Conservation (phyloP, 2,797 vertebrate genomes). For the Chiloscyllium punctatum region DNA sequence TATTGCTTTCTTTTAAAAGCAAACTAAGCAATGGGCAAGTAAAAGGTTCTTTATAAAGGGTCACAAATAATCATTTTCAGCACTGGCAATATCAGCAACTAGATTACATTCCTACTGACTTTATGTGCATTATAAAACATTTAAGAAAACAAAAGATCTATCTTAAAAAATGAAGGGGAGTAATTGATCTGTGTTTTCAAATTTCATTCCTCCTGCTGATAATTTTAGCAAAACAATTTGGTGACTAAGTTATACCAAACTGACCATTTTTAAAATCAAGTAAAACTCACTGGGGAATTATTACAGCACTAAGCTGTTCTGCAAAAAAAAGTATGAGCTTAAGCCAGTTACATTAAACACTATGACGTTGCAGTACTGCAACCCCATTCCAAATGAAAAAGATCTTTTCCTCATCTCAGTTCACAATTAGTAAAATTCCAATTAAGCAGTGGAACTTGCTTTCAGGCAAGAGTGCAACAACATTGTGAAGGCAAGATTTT, state of each 20-base stretch:
- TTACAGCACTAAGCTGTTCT: background rate
- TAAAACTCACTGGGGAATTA: background rate
- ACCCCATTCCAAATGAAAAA: background rate
- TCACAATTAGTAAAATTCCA: background rate
- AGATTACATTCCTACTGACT: background rate
- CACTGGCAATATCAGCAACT: background rate
- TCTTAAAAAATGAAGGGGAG: background rate
- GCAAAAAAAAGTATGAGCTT: background rate
- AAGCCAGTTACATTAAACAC: background rate
- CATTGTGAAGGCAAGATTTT: background rate
- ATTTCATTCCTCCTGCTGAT: background rate
- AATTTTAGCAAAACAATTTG: background rate
- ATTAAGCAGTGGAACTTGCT: background rate
- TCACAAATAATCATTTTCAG: background rate
- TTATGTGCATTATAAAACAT: background rate
- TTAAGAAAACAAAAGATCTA: background rate
- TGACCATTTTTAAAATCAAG: background rate
- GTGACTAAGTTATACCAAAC: background rate
- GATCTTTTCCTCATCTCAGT: background rate
- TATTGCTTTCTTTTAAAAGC: background rate
- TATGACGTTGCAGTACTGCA: no score
- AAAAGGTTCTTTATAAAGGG: background rate
- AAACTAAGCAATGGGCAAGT: background rate
- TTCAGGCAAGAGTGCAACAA: background rate
- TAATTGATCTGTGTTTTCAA: background rate